Base-by-base conservation (phyloP, 2,797 vertebrate genomes). In the Chromis chromis region DNA sequence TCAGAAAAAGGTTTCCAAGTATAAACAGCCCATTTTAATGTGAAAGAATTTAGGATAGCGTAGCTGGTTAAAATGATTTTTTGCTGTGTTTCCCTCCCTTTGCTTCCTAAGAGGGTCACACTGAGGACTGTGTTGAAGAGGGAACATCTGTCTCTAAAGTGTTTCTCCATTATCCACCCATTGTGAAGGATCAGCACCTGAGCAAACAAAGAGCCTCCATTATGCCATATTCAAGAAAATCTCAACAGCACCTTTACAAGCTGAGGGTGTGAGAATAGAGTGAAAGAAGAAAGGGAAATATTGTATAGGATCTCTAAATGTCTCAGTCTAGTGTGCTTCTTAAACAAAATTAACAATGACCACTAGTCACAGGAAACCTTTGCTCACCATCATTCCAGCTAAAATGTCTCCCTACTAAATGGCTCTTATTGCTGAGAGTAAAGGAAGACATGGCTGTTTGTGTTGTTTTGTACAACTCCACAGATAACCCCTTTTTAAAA, bases 121-220 rank as follows among this genome's bases (percentile, higher is more conserved):
- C 73, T 68, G 77, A 92, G 85, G 73, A 91, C 88, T 82, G 83
- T 80, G 89, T 89, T 92, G 85, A 93, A 94, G 91, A 88, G 91
- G 80, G 81, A 94, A 94, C 93, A 94, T 94, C 94, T 95, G 94
- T 90, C 89, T 91, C 86, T 86, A 88, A 91, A 94, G 89, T 89
- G 89, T 88, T 92, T 62, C 84, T 90, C 91, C 79, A 94, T 94
- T 93, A 93, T 93, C 82, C 70, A 46, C 82, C 85, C 80, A 91
- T 91, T 88, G 89, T 86, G 75, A 81, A 82, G 76, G 80, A 88
- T 78, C 78, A 28, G 86, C 92, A 94, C 93, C 93, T 94, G 93
- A 94, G 90, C 90, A 94, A 95, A 95, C 92, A 94, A 90, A 93
- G 89, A 89, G 71, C 82, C 79, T 82, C 88, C 89, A 93, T 94